These are phyloP conservation scores for Baryphthengus martii DNA, from an alignment of 2,113 vertebrate genomes.

Conservation along the genomic window DNA sequence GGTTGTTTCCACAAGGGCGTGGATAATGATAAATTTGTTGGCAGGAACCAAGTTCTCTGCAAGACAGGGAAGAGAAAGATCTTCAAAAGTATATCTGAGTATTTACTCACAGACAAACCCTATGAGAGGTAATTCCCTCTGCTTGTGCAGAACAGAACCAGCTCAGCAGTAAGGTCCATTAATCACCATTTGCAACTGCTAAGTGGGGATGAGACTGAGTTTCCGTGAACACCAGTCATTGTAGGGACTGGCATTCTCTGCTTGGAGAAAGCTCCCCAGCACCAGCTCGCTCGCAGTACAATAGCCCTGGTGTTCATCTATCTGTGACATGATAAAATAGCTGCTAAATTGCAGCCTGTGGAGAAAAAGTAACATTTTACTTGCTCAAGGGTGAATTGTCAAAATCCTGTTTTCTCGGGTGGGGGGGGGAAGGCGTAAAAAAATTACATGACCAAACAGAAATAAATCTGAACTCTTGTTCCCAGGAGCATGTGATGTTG, in stretches of 20 bases:
- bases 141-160: not conserved
- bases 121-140: not conserved
- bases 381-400: not conserved
- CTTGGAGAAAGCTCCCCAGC: not conserved
- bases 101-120: not conserved
- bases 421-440: not conserved
- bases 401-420: not conserved
- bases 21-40: constrained; percentile 2
- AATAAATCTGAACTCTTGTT: not conserved
- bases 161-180: not conserved
- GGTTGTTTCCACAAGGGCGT: not conserved
- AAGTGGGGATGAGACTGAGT: not conserved
- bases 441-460: not conserved
- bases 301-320: not conserved
- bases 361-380: not conserved
- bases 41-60: not conserved
- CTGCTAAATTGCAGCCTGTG: not conserved
- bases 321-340: not conserved
- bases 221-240: not conserved
- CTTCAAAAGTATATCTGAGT: not conserved
- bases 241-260: not conserved
- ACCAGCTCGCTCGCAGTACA: not conserved
- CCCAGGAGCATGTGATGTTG: not conserved
- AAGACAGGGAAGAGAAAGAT: not conserved
- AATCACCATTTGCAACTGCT: not conserved